phyloP scores from a whole-genome alignment of 2,113 vertebrate species.

The Entosphenus tridentatus region DNA sequence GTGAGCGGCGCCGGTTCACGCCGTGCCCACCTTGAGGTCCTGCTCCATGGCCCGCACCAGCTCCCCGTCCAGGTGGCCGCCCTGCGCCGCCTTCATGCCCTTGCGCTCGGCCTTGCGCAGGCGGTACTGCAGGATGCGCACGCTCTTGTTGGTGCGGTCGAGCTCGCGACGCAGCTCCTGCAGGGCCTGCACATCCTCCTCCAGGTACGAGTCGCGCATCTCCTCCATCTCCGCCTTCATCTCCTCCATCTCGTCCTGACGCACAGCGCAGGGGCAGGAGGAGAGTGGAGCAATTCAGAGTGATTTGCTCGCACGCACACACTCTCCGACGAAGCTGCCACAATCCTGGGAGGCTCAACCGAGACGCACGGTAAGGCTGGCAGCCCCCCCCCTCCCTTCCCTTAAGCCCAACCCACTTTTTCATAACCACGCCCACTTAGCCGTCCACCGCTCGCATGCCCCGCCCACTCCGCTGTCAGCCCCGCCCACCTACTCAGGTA shows the following conservation, averaged over 20 bases:
- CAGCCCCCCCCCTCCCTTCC: too few species aligned
- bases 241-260: constrained; percentile 86
- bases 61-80: constrained; percentile 80
- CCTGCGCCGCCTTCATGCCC: constrained; percentile 81
- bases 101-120: constrained; percentile 92
- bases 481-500: too few species aligned
- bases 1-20: neutral
- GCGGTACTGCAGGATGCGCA: constrained; percentile 87
- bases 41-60: constrained; percentile 74
- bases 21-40: constrained; percentile 62
- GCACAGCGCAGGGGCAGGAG: too few species aligned
- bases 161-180: constrained; percentile 86
- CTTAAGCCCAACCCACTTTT: too few species aligned
- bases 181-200: constrained; percentile 92
- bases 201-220: constrained; percentile 84
- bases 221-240: constrained; percentile 96
- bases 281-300: too few species aligned
- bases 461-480: too few species aligned
- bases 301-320: too few species aligned
- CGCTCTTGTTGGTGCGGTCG: constrained; percentile 89
- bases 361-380: too few species aligned
- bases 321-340: too few species aligned
- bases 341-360: too few species aligned
- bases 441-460: too few species aligned
- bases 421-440: too few species aligned